These are phyloP conservation scores for Synergus laeviventris DNA, from an alignment of 2,888 invertebrate species.

Conservation along the genomic window DNA sequence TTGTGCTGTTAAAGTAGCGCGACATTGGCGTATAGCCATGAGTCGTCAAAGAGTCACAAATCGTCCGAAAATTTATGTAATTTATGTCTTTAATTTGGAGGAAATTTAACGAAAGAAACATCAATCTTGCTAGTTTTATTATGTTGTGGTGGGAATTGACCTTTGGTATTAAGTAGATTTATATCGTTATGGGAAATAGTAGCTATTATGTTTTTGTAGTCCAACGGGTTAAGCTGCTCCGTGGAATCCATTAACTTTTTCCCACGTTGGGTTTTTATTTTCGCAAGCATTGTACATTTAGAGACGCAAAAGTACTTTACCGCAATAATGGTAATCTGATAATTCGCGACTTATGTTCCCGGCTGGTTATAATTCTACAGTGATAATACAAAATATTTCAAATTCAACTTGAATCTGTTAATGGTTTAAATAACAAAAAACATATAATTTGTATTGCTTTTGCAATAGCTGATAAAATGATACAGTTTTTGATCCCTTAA, in stretches of 20 bases:
- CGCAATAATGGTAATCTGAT: constrained; percentile 34
- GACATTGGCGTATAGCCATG: constrained; percentile 44
- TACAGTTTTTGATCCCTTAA: constrained; percentile 18
- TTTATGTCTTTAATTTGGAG: neutral
- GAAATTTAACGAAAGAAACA: neutral
- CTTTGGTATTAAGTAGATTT: neutral
- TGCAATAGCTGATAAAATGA: neutral
- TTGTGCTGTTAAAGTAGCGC: constrained; percentile 61
- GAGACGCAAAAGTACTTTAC: constrained; percentile 20
- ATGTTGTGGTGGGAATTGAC: constrained; percentile 17
- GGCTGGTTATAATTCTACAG: neutral
- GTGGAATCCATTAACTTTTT: constrained; percentile 16
- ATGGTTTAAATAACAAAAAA: neutral
- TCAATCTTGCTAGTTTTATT: neutral
- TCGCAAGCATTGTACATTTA: constrained; percentile 6
- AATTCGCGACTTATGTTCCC: neutral
- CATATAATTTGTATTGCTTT: neutral
- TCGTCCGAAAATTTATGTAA: neutral
- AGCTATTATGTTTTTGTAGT: constrained; percentile 8
- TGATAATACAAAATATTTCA: constrained; percentile 11
- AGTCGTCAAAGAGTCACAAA: constrained; percentile 47
- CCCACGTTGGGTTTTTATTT: constrained; percentile 30
- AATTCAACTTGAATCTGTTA: neutral
- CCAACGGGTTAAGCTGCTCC: neutral
- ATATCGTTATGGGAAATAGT: neutral